These are phyloP conservation scores for Clarias macrocephalus DNA, from an alignment of 2,113 vertebrate species.

Conservation along the genomic window DNA sequence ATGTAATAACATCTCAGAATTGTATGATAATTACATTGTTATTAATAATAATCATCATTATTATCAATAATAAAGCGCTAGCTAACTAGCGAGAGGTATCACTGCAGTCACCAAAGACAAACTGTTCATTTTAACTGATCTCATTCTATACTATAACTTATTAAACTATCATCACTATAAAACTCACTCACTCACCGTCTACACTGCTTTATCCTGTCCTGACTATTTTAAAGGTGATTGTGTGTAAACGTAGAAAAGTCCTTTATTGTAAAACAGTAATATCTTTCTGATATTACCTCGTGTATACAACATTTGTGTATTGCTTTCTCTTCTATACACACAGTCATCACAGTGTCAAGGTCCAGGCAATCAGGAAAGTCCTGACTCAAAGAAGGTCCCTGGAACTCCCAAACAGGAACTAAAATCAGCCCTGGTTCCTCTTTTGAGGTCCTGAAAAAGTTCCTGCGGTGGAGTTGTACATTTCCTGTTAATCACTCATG, in stretches of 20 bases:
- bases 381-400: neutral
- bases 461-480: neutral
- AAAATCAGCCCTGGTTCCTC: slow-evolving; percentile 18
- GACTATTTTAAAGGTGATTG: too few relatives aligned
- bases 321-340: neutral
- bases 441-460: slow-evolving; percentile 28
- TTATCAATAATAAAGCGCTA: neutral
- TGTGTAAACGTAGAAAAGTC: too few relatives aligned
- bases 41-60: neutral
- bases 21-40: neutral
- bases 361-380: neutral
- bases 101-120: neutral
- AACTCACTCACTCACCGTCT: neutral
- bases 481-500: neutral
- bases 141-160: neutral
- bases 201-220: too few relatives aligned
- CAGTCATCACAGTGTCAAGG: neutral
- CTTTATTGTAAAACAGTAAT: too few relatives aligned
- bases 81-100: neutral
- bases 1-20: neutral
- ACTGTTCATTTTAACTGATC: neutral
- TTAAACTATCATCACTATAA: neutral
- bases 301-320: neutral
- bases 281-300: too few relatives aligned
- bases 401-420: slow-evolving; percentile 23